Evolutionary conservation across 2,888 invertebrate species (phyloP).

Genomic region (Osedax frankpressi): DNA sequence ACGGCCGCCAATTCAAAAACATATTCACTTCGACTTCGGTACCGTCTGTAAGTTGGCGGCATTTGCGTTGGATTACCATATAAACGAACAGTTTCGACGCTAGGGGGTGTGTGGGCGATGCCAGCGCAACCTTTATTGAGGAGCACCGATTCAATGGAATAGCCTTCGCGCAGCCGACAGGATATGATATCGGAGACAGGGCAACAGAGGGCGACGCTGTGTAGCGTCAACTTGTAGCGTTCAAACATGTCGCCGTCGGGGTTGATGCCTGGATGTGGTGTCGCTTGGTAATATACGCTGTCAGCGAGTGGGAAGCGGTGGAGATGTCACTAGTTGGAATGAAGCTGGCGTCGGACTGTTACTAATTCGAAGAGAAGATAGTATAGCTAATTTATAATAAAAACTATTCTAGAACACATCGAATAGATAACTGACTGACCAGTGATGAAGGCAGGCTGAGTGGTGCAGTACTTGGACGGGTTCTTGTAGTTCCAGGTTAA

Average conservation of each 20-base stretch:
- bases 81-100: not conserved
- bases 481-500: slow-evolving; percentile 55
- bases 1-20: slow-evolving; percentile 60
- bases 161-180: slow-evolving; percentile 64
- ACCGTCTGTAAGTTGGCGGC: slow-evolving; percentile 29
- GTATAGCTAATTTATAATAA: too few species aligned
- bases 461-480: slow-evolving; percentile 29
- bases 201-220: slow-evolving; percentile 15
- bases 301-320: too few species aligned
- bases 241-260: not conserved
- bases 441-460: not conserved
- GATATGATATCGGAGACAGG: slow-evolving; percentile 57
- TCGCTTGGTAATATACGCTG: too few species aligned
- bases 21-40: slow-evolving; percentile 54
- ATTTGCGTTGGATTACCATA: too few species aligned
- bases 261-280: not conserved
- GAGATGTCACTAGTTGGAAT: too few species aligned
- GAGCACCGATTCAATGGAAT: slow-evolving; percentile 51
- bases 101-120: not conserved
- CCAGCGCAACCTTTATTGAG: slow-evolving; percentile 38
- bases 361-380: too few species aligned
- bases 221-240: not conserved
- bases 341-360: too few species aligned
- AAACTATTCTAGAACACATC: too few species aligned
- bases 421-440: not conserved